Evolutionary conservation across 2,113 vertebrate genomes (phyloP).

Genomic region (Galemys pyrenaicus): DNA sequence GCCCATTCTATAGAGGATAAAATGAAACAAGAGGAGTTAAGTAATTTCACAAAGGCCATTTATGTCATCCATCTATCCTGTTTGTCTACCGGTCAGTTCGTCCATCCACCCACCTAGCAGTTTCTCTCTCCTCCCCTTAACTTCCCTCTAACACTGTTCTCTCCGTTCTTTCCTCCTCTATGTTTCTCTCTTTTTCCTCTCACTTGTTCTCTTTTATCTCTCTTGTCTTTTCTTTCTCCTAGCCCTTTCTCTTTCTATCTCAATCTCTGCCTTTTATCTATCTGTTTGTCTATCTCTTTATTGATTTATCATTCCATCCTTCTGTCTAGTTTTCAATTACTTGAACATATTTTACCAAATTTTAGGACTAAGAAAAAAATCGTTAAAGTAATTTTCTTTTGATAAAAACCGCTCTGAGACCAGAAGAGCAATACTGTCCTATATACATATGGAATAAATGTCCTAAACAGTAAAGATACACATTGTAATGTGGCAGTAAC

Average conservation of each 20-base stretch:
- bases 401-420: not conserved
- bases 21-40: not conserved
- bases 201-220: not conserved
- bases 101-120: not conserved
- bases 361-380: not conserved
- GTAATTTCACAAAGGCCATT: slow-evolving; percentile 22
- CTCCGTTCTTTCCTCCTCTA: too few species aligned
- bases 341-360: not conserved
- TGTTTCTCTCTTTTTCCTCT: too few species aligned
- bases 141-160: not conserved
- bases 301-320: too few species aligned
- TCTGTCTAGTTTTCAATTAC: not conserved
- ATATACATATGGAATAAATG: not conserved
- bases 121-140: not conserved
- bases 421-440: not conserved
- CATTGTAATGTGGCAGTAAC: not conserved
- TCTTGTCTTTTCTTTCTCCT: not conserved
- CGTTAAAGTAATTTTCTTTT: not conserved
- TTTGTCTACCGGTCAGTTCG: not conserved
- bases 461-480: not conserved
- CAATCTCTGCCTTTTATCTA: not conserved
- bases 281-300: not conserved
- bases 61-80: not conserved
- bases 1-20: not conserved
- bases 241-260: not conserved